phyloP scores from a whole-genome alignment of 2,888 invertebrate species.

The Thymelicus acteon region DNA sequence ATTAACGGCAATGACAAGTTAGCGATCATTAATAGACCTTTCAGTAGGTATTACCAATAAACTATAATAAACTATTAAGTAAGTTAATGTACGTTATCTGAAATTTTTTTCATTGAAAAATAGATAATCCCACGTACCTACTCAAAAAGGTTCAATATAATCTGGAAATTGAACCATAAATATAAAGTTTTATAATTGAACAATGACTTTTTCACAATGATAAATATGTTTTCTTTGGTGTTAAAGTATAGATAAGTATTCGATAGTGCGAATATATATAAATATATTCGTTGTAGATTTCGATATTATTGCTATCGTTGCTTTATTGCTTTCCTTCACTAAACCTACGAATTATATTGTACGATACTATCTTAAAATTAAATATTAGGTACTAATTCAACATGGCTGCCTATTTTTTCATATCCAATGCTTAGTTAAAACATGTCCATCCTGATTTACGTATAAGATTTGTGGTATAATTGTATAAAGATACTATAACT shows the following conservation, averaged over 20 bases:
- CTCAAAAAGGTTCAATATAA: background rate
- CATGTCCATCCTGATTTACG: conserved; percentile 14
- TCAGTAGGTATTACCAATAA: background rate
- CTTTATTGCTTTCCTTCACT: conserved; percentile 53
- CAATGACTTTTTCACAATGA: background rate
- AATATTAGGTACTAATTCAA: conserved; percentile 1
- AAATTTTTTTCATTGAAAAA: background rate
- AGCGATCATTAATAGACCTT: conserved; percentile 20
- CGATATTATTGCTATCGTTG: conserved; percentile 68
- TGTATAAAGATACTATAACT: conserved; percentile 11
- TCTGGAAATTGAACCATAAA: background rate
- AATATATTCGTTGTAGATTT: conserved; percentile 67
- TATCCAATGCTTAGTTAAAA: conserved; percentile 18
- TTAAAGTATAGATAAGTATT: conserved; percentile 6
- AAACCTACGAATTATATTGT: conserved; percentile 46
- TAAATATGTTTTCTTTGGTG: conserved; percentile 26
- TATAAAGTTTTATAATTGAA: background rate
- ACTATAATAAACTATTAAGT: background rate
- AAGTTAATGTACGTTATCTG: background rate
- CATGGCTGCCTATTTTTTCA: conserved; percentile 23
- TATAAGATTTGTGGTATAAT: conserved; percentile 21
- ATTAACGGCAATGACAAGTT: conserved; percentile 23
- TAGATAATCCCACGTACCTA: background rate
- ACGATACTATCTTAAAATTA: conserved; percentile 3
- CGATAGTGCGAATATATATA: conserved; percentile 52